Base-by-base conservation (phyloP, 2,113 vertebrate genomes). In the Zonotrichia leucophrys region DNA sequence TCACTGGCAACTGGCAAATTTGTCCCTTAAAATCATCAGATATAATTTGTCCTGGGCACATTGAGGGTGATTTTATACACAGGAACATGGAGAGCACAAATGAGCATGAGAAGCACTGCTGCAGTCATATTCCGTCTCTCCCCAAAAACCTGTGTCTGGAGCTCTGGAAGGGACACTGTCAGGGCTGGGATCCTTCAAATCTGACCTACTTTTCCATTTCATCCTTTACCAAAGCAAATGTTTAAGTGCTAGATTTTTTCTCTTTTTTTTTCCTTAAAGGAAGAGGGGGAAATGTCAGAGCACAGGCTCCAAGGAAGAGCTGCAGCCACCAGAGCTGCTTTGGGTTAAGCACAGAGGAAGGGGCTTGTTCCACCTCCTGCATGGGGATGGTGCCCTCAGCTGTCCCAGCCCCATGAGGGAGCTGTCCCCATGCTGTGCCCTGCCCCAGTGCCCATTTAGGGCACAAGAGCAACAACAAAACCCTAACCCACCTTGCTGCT, bases 161-260 rank as follows among this genome's bases (percentile, higher is more conserved):
- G 59, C 73, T 96, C 79, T 83, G 72, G 73, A 86, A 93, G 68
- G 95, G 88, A 95, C 12, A 12, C 76, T 95, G 93, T 96, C 94
- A 96, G 86, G 85, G 80, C 76, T 87, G 69, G 15, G 53, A 93
- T 96, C 79, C 96, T 95, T 96, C 92, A 97, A 89, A 95, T 78
- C 55, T 3, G 90, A 95, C 96, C 95, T 96, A 96, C 76, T 97
- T 97, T 97, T 78, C 69, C 39, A 44, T 69, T 90, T 78, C 88
- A 68, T 87, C 93, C 77, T 90, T 96, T 92, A 78, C 85, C 28
- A 87, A 83, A 87, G 80, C n/a, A 90, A 96, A 83, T 33, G 31
- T 90, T 90, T 75, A 92, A 94, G 72, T 73, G 73, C 11, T 84
- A 75, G 31, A 9, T 17, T 56, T 56, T 21, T n/a, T 10, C 31